A percentile compares a stretch with the other conserved stretches of the same genome.
phyloP scores from a whole-genome alignment of 2,113 vertebrate species.

The Heterocephalus glaber region DNA sequence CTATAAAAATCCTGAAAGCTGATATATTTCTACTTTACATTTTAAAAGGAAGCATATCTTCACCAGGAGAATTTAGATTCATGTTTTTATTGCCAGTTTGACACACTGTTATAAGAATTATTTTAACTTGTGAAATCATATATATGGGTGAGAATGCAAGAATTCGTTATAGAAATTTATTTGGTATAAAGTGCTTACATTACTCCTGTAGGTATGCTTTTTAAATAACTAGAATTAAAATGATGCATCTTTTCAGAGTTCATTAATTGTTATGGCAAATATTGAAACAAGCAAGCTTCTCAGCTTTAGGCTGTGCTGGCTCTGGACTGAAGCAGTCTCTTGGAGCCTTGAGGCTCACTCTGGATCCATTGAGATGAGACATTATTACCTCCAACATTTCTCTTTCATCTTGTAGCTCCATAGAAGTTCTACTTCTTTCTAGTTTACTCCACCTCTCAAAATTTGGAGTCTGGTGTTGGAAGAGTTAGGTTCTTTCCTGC shows the following conservation, averaged over 20 bases:
- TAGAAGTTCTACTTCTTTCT: neutral
- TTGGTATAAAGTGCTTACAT: neutral
- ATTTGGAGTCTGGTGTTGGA: neutral
- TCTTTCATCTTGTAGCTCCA: neutral
- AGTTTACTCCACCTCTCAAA: neutral
- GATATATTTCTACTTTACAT: neutral
- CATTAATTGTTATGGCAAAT: neutral
- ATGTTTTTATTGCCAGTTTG: neutral
- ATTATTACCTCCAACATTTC: neutral
- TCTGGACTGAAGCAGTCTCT: neutral
- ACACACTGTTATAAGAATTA: neutral
- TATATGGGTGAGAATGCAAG: neutral
- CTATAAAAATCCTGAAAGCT: neutral
- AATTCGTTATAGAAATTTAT: neutral
- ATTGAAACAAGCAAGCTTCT: neutral
- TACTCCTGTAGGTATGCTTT: neutral
- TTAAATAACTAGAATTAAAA: neutral
- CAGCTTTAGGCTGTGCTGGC: neutral
- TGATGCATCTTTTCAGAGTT: constrained; percentile 16
- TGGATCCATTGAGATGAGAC: neutral
- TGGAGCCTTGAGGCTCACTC: neutral
- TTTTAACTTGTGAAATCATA: constrained; percentile 51
- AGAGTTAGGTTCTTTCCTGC: neutral
- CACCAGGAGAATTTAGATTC: neutral
- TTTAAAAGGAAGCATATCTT: constrained; percentile 21